Evolutionary conservation across 2,888 invertebrate species (phyloP).

Genomic region (Agonum fuliginosum): DNA sequence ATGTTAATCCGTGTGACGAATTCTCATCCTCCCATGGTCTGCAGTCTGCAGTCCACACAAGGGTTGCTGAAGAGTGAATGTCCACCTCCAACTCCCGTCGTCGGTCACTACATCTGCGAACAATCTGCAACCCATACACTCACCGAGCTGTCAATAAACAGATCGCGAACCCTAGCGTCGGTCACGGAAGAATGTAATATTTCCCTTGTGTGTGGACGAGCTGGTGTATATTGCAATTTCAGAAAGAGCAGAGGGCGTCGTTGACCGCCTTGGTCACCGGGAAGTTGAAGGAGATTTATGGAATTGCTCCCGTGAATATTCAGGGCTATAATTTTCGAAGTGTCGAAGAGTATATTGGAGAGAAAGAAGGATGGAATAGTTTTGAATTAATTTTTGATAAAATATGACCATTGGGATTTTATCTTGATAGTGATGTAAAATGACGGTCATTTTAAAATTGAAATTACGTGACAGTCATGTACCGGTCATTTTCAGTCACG

Average conservation of each 20-base stretch:
- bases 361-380: too few species aligned
- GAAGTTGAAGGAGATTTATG: constrained; percentile 24
- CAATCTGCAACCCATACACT: constrained; percentile 67
- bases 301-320: constrained; percentile 37
- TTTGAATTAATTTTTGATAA: too few species aligned
- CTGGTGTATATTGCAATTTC: constrained; percentile 70
- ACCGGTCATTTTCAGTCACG: too few species aligned
- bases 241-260: constrained; percentile 62
- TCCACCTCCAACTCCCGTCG: constrained; percentile 71
- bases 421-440: too few species aligned
- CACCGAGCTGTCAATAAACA: constrained; percentile 71
- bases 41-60: too few species aligned
- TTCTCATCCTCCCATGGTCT: too few species aligned
- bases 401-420: too few species aligned
- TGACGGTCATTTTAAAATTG: too few species aligned
- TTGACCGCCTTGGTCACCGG: constrained; percentile 24
- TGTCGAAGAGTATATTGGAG: background rate
- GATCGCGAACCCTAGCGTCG: constrained; percentile 66
- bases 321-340: background rate
- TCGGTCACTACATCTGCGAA: constrained; percentile 70
- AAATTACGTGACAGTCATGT: too few species aligned
- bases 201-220: constrained; percentile 70
- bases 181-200: constrained; percentile 69
- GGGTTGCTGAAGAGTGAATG: constrained; percentile 65
- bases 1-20: too few species aligned